These are phyloP conservation scores for Ivindomyrus marchei DNA, from an alignment of 2,113 vertebrate genomes.

Conservation along the genomic window DNA sequence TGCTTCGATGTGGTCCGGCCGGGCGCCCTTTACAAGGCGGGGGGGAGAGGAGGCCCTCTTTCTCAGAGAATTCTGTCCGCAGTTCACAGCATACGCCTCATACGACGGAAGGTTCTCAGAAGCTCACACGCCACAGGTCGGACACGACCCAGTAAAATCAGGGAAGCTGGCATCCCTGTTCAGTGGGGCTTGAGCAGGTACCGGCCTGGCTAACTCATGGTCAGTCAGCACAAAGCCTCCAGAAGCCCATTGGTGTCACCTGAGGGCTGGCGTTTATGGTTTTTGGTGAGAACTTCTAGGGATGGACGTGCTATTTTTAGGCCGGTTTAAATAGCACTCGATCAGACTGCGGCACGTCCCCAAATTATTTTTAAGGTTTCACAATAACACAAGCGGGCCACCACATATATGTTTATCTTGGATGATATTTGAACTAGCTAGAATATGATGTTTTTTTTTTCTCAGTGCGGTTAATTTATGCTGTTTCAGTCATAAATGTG, in stretches of 20 bases:
- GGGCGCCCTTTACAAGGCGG: neutral
- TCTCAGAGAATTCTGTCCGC: neutral
- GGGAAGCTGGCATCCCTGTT: neutral
- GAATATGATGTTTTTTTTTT: neutral
- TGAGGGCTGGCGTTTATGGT: neutral
- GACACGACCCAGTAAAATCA: neutral
- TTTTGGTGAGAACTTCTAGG: neutral
- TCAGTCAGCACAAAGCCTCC: neutral
- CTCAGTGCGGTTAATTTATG: neutral
- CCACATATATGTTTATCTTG: neutral
- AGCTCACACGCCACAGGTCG: neutral
- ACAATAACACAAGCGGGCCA: neutral
- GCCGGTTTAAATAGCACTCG: neutral
- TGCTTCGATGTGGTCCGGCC: constrained; percentile 10
- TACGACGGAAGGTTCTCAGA: neutral
- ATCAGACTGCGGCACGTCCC: neutral
- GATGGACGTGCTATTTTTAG: neutral
- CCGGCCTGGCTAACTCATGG: neutral
- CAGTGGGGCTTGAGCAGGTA: neutral
- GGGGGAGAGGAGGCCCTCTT: neutral
- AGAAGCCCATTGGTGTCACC: neutral
- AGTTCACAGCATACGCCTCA: neutral
- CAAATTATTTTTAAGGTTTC: neutral
- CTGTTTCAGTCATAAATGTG: neutral
- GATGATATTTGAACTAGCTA: neutral